phyloP scores from a whole-genome alignment of 2,888 invertebrate species.

The Aethes cnicana region DNA sequence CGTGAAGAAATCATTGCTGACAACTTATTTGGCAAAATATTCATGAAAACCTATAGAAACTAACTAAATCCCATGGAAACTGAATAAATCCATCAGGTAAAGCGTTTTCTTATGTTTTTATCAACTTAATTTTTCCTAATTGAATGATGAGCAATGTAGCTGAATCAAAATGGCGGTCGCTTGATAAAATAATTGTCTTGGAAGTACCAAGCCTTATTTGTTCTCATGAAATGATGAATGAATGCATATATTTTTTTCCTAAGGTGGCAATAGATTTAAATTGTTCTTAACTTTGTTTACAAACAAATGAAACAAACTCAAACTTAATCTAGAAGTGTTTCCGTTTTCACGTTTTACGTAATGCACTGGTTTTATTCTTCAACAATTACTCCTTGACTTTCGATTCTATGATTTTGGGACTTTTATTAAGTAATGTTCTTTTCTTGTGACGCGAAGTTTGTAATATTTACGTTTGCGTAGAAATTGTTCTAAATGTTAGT shows the following conservation, averaged over 20 bases:
- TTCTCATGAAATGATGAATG: background rate
- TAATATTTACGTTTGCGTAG: too few species aligned
- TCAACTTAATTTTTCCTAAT: constrained; percentile 7
- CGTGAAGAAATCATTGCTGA: constrained; percentile 70
- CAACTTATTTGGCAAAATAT: constrained; percentile 67
- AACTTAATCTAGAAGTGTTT: constrained; percentile 15
- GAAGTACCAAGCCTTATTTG: background rate
- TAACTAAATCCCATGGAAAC: constrained; percentile 42
- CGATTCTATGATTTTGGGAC: too few species aligned
- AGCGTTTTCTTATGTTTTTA: constrained; percentile 32
- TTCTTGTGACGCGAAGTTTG: too few species aligned
- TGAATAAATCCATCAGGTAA: constrained; percentile 50
- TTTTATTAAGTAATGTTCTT: too few species aligned
- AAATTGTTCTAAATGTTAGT: too few species aligned
- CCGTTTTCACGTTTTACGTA: background rate
- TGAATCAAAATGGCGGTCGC: constrained; percentile 36
- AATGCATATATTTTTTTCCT: constrained; percentile 36
- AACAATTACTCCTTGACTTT: too few species aligned
- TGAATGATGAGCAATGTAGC: background rate
- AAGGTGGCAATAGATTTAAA: constrained; percentile 53
- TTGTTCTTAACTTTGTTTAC: constrained; percentile 29
- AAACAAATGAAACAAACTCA: constrained; percentile 47
- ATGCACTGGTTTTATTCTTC: background rate
- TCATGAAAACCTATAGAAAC: constrained; percentile 66
- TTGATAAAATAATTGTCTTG: background rate